Evolutionary conservation across 23 tunicate genomes (phyloP).

Genomic region (Ciona savignyi): DNA sequence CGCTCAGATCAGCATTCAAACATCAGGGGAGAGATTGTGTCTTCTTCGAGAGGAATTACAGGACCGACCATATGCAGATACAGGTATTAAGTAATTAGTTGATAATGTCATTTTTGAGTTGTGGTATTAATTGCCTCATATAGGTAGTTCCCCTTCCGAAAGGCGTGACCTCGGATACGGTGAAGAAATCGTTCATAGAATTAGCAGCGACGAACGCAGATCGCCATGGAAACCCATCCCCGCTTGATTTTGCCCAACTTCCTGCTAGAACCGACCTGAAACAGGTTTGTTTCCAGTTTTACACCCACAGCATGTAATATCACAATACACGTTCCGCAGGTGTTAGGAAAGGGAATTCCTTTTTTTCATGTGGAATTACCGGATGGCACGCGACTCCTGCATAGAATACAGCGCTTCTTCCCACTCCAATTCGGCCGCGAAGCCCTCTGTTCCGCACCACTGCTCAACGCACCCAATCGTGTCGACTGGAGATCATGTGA

Average conservation of each 20-base stretch:
- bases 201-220: slow-evolving; percentile 50
- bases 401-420: slow-evolving; percentile 66
- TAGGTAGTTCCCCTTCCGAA: slow-evolving; percentile 73
- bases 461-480: slow-evolving; percentile 43
- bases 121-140: background rate
- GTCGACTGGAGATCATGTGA: slow-evolving; percentile 83
- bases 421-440: slow-evolving; percentile 96
- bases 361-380: slow-evolving; percentile 88
- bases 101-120: background rate
- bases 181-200: slow-evolving; percentile 39
- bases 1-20: slow-evolving; percentile 42
- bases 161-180: slow-evolving; percentile 31
- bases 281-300: slow-evolving; percentile 28
- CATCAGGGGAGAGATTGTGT: slow-evolving; percentile 51
- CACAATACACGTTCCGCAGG: too few relatives aligned
- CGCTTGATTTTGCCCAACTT: slow-evolving; percentile 61
- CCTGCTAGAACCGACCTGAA: slow-evolving; percentile 72
- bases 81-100: slow-evolving; percentile 34
- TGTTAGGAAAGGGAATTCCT: slow-evolving; percentile 31
- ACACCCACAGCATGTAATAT: background rate
- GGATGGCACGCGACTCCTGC: slow-evolving; percentile 80
- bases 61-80: slow-evolving; percentile 94
- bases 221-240: slow-evolving; percentile 61
- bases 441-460: slow-evolving; percentile 42
- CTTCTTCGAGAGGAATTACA: slow-evolving; percentile 82